phyloP scores from a whole-genome alignment of 1,140 invertebrate species.

The Lepidostoma basale region DNA sequence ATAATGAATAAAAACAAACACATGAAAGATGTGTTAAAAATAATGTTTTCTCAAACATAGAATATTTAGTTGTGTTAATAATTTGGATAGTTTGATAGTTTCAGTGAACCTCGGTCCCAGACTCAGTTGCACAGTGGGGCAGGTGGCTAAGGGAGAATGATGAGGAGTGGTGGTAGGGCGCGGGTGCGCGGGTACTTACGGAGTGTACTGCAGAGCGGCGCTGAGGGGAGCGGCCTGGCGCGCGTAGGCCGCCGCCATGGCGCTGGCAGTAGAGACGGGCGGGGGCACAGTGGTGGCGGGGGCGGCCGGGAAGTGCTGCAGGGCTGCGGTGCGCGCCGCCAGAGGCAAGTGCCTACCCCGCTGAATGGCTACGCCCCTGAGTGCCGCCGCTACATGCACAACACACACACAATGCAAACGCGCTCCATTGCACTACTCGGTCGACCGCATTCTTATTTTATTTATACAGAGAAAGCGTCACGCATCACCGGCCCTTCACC shows the following conservation, averaged over 20 bases:
- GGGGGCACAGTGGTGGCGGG: slow-evolving; percentile 60
- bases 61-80: too few relatives aligned
- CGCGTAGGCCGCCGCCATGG: slow-evolving; percentile 49
- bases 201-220: slow-evolving; percentile 69
- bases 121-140: too few relatives aligned
- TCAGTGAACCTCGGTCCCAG: too few relatives aligned
- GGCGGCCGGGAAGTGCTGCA: slow-evolving; percentile 62
- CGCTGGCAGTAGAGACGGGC: slow-evolving; percentile 66
- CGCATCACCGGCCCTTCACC: slow-evolving; percentile 44
- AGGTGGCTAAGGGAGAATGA: not conserved
- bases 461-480: slow-evolving; percentile 44
- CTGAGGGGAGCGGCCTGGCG: slow-evolving; percentile 50
- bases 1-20: too few relatives aligned
- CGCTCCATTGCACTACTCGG: slow-evolving; percentile 48
- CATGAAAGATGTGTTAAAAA: too few relatives aligned
- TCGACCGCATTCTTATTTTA: slow-evolving; percentile 30
- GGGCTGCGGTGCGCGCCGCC: slow-evolving; percentile 59
- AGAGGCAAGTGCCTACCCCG: slow-evolving; percentile 65
- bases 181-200: slow-evolving; percentile 63
- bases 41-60: too few relatives aligned
- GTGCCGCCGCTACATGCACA: slow-evolving; percentile 67
- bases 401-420: slow-evolving; percentile 52
- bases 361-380: slow-evolving; percentile 71
- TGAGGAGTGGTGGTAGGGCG: not conserved
- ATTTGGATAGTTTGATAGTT: too few relatives aligned